Evolutionary conservation across 2,888 invertebrate species (phyloP).

Genomic region (Volucella bombylans): DNA sequence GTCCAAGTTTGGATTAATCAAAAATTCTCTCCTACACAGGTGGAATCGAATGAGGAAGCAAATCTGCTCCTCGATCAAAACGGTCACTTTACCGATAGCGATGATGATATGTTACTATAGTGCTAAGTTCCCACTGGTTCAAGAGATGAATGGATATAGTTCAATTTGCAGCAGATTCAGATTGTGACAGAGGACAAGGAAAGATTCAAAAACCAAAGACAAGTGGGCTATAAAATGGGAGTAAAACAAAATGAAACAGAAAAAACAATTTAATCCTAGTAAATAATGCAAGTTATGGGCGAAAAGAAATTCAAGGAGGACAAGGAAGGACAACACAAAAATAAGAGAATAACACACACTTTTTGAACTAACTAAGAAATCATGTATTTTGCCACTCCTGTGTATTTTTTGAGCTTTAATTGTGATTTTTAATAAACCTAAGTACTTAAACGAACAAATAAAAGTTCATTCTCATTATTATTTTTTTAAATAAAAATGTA

Average conservation of each 20-base stretch:
- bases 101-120: conserved; percentile 81
- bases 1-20: neutral
- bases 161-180: conserved; percentile 9
- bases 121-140: conserved; percentile 31
- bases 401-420: conserved; percentile 72
- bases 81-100: conserved; percentile 80
- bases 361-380: conserved; percentile 12
- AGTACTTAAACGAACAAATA: conserved; percentile 42
- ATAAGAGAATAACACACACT: conserved; percentile 29
- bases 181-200: neutral
- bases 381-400: conserved; percentile 66
- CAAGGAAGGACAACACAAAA: conserved; percentile 25
- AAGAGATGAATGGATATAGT: conserved; percentile 26
- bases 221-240: conserved; percentile 47
- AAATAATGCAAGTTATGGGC: conserved; percentile 30
- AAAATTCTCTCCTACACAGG: conserved; percentile 74
- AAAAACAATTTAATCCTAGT: conserved; percentile 48
- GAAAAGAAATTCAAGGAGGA: conserved; percentile 27
- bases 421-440: conserved; percentile 73
- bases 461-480: neutral
- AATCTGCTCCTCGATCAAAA: conserved; percentile 80
- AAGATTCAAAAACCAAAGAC: conserved; percentile 66
- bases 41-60: conserved; percentile 80
- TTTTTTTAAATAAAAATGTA: too few relatives aligned
- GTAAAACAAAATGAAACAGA: conserved; percentile 8